Evolutionary conservation across 2,113 vertebrate genomes (phyloP), one percentile per base, ranked within the genome.

Genomic region (Odontesthes bonariensis): DNA sequence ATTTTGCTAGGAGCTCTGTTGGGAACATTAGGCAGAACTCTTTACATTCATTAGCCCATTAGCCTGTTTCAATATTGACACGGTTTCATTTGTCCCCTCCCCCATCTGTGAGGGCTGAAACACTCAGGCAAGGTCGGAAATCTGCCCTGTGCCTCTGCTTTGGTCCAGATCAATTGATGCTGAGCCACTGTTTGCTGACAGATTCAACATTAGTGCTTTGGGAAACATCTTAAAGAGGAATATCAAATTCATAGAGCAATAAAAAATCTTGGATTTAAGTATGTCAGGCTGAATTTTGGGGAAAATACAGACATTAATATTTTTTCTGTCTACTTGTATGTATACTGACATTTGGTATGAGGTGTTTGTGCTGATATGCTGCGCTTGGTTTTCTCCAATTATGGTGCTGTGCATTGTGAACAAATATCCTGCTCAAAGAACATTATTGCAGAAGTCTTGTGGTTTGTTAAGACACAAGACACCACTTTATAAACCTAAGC

Each of bases 21-120:
- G 88, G 88, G 89, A 91, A 83, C 86, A 88, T 91, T 91, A 91
- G 89, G 86, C 84, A 85, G 86, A 86, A 86, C 87, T 88, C 86
- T 87, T 82, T 77, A 88, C 87, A 86, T 89, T 88, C 88, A 89
- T 89, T 86, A 89, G 80, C 73, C 89, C 89, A 89, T 91, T 89
- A 91, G 86, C 78, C 82, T 88, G 84, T 84, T 91, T 86, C 87
- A 86, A 89, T 87, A 91, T 88, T 89, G 89, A 89, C 88, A 86
- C 79, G 65, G 80, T 88, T 87, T 87, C 89, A 81, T 88, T 85
- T 79, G 84, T 85, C 84, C 82, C 84, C 77, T 73, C 73, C 84
- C 55, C 52, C 59, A 70, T 81, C 87, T 82, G 82, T 77, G 57
- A 73, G 73, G 72, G 69, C 67, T 33, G 51, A 86, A 82, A 86